Evolutionary conservation across 2,888 invertebrate genomes (phyloP), one percentile per base, ranked within the genome.

Genomic region (Aphodius granarius): DNA sequence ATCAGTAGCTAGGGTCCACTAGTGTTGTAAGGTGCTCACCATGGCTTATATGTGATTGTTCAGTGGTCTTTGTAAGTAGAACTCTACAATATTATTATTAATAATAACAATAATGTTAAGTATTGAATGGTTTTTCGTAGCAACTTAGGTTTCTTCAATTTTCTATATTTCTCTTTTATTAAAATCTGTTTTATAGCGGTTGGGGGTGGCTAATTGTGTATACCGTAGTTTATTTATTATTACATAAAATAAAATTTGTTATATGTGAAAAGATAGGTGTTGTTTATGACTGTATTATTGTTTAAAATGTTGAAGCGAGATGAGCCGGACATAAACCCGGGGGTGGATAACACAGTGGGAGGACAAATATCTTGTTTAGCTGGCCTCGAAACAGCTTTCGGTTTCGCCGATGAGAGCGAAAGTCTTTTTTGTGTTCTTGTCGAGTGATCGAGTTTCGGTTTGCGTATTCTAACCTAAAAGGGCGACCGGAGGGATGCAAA

Each of bases 1-100:
- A 87, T 86, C 86, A 87, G 87, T 87, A 87, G 87, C 86, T 86
- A 86, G 85, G 85, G 85, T 86, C 86, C 86, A 86, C 84, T 86
- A 85, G 87, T 86, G 85, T 86, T 84, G 87, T 86, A 86, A 85
- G 86, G 86, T 87, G 86, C 86, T 86, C 85, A 84, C 84, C 83
- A 86, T 86, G 86, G 85, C 84, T 84, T 84, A 85, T 86, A 85
- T 86, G 81, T 87, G 86, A 86, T 21, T 84, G 86, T 82, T 84
- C 84, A 84, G 85, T 84, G 86, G 86, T 87, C 87, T 85, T 83
- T 86, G 87, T 85, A 84, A 85, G 85, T 85, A 82, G 43, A 68
- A 68, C 62, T 62, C 63, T 15, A 63, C 71, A 22, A 77, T 73
- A 70, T 70, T 20, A 23, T 75, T 75, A 63, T 68, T 73, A 22